These are phyloP conservation scores for Silurus aristotelis DNA, from an alignment of 2,797 vertebrate genomes.

Conservation along the genomic window DNA sequence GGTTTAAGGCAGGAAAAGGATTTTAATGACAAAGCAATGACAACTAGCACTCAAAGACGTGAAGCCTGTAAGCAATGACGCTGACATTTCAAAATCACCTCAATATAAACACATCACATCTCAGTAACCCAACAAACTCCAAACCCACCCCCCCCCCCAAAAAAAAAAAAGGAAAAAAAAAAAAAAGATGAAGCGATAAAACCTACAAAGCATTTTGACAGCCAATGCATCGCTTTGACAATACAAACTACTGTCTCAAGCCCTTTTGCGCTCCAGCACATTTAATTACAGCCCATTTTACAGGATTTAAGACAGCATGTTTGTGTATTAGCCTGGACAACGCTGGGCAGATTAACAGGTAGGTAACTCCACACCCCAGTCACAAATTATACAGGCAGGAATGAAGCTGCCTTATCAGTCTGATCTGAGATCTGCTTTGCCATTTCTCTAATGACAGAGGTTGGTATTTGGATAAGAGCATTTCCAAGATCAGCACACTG, in stretches of 20 bases:
- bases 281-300: conserved; percentile 61
- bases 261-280: conserved; percentile 56
- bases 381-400: conserved; percentile 45
- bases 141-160: neutral
- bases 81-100: conserved; percentile 24
- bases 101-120: conserved; percentile 3
- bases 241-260: conserved; percentile 55
- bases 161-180: conserved; percentile 20
- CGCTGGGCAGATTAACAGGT: conserved; percentile 57
- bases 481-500: conserved; percentile 45
- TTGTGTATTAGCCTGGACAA: conserved; percentile 61
- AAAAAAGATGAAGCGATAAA: conserved; percentile 49
- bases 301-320: conserved; percentile 61
- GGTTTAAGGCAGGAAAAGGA: neutral
- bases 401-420: conserved; percentile 39
- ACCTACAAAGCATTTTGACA: conserved; percentile 50
- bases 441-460: conserved; percentile 22
- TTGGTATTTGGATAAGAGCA: conserved; percentile 34
- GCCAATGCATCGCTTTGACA: conserved; percentile 55
- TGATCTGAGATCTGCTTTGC: conserved; percentile 38
- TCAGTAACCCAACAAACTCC: conserved; percentile 10
- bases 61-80: conserved; percentile 20
- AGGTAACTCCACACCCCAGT: conserved; percentile 55
- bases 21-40: conserved; percentile 23
- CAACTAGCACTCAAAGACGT: neutral